Conservation (phyloP, 2,888 invertebrate genomes). For the Escarpia spicata region DNA sequence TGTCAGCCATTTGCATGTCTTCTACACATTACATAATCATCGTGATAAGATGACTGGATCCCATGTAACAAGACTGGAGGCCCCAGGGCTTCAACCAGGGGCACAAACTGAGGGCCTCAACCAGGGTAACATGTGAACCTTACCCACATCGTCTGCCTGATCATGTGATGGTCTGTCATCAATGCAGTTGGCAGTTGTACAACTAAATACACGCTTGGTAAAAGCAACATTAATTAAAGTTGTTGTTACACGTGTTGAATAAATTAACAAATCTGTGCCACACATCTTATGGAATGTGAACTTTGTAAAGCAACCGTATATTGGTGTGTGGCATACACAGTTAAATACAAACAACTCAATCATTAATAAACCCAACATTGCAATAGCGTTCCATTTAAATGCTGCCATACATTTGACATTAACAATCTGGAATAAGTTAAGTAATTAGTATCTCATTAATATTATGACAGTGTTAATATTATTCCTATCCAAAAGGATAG, state of each 20-base stretch:
- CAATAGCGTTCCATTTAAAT: background rate
- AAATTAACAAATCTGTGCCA: background rate
- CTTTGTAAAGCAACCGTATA: background rate
- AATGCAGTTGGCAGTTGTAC: background rate
- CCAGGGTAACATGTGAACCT: background rate
- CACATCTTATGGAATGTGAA: background rate
- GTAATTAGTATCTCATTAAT: background rate
- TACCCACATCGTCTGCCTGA: background rate
- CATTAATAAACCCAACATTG: conserved; percentile 2
- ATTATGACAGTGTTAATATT: background rate
- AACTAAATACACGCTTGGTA: background rate
- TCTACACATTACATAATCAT: background rate
- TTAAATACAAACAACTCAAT: conserved; percentile 2
- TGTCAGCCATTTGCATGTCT: background rate
- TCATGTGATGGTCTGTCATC: background rate
- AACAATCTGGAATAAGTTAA: conserved; percentile 8
- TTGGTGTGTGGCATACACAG: background rate
- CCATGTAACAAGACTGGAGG: background rate
- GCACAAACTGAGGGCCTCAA: background rate
- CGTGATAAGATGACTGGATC: background rate
- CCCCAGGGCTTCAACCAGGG: background rate
- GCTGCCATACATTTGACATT: background rate
- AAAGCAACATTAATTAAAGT: background rate
- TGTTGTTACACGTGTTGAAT: background rate
- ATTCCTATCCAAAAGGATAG: background rate